These are phyloP conservation scores for Leucoma salicis DNA, from an alignment of 2,888 invertebrate genomes.

Conservation along the genomic window DNA sequence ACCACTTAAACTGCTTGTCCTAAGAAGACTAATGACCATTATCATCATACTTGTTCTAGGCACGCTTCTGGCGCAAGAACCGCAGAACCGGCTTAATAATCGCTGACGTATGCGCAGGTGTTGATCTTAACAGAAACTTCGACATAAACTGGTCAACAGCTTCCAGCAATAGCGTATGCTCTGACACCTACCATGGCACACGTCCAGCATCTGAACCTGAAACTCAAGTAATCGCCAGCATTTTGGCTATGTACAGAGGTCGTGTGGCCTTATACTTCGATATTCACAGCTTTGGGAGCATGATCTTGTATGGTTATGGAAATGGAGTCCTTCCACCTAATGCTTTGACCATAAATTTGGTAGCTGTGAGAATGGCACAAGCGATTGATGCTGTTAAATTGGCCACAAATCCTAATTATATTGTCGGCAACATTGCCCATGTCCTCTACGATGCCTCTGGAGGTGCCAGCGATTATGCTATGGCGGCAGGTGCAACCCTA, in stretches of 20 bases:
- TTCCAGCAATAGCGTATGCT: slow-evolving; percentile 77
- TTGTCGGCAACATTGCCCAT: slow-evolving; percentile 73
- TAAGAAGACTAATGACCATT: slow-evolving; percentile 1
- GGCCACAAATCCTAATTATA: slow-evolving; percentile 62
- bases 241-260: slow-evolving; percentile 68
- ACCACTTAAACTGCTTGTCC: no score
- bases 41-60: slow-evolving; percentile 49
- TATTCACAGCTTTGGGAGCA: slow-evolving; percentile 88
- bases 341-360: slow-evolving; percentile 56
- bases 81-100: slow-evolving; percentile 56
- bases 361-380: slow-evolving; percentile 64
- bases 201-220: slow-evolving; percentile 86
- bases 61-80: slow-evolving; percentile 86
- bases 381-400: slow-evolving; percentile 73
- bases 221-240: slow-evolving; percentile 78
- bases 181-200: slow-evolving; percentile 84
- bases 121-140: slow-evolving; percentile 90
- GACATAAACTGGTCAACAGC: slow-evolving; percentile 84
- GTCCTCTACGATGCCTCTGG: slow-evolving; percentile 83
- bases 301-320: slow-evolving; percentile 70
- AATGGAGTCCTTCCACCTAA: slow-evolving; percentile 71
- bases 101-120: slow-evolving; percentile 81
- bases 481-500: slow-evolving; percentile 69
- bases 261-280: slow-evolving; percentile 85
- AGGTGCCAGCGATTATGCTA: slow-evolving; percentile 84